These are phyloP conservation scores for Eutrigla gurnardus DNA, from an alignment of 2,797 vertebrate species.

Conservation along the genomic window DNA sequence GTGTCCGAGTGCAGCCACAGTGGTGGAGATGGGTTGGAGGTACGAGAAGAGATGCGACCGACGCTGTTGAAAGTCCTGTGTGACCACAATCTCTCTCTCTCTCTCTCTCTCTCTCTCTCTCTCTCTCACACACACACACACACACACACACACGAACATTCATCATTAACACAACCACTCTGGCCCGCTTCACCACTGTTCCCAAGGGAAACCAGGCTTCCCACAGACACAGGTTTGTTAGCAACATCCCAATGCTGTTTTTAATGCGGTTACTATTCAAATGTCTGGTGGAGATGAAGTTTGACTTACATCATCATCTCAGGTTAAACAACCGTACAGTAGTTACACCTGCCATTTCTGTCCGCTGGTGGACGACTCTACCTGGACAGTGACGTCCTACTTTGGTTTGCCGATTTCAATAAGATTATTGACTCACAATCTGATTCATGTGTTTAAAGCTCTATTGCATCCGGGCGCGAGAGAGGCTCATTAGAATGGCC, in stretches of 20 bases:
- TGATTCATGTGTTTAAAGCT: constrained; percentile 70
- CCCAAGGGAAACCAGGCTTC: constrained; percentile 19
- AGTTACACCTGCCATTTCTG: constrained; percentile 5
- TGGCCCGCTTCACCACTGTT: constrained; percentile 21
- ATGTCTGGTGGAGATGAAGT: constrained; percentile 19
- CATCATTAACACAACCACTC: constrained; percentile 26
- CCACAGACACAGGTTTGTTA: constrained; percentile 36
- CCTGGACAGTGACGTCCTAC: constrained; percentile 43
- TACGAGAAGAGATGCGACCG: constrained; percentile 41
- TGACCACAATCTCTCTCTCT: constrained; percentile 2
- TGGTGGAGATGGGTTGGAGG: constrained; percentile 28
- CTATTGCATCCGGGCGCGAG: constrained; percentile 60
- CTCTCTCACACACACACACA: no score
- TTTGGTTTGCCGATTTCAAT: constrained; percentile 60
- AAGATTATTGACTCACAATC: constrained; percentile 66
- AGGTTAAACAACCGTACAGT: constrained; percentile 11
- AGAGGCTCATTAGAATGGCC: constrained; percentile 79
- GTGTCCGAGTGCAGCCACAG: constrained; percentile 24
- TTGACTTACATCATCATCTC: constrained; percentile 8
- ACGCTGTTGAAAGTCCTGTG: constrained; percentile 37
- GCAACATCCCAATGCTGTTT: constrained; percentile 7
- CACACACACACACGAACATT: constrained; percentile 5
- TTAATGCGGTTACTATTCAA: background rate
- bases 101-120: background rate
- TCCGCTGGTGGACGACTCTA: constrained; percentile 1